A percentile compares a stretch with the other conserved stretches of the same genome.
Evolutionary conservation across 2,797 vertebrate species (phyloP).

Genomic region (Cheirogaleus major): DNA sequence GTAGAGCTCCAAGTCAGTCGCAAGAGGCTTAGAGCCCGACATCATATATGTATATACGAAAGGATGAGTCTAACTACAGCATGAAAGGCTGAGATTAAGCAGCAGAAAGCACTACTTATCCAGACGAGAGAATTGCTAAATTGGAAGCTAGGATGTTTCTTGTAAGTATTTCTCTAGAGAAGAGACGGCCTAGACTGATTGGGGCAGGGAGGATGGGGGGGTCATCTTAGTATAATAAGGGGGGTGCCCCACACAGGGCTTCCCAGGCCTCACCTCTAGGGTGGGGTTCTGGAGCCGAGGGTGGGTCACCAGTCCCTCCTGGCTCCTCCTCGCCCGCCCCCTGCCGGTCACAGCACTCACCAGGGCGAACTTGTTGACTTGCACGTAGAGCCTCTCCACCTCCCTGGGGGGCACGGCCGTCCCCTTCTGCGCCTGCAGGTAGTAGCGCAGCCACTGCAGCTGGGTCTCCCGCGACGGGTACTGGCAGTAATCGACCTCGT

Average conservation of each 20-base stretch:
- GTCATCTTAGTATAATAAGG: not conserved
- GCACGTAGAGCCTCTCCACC: slow-evolving; percentile 94
- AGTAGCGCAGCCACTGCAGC: slow-evolving; percentile 93
- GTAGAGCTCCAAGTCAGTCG: not conserved
- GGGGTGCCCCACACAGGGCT: not conserved
- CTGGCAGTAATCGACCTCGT: slow-evolving; percentile 92
- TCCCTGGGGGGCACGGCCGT: slow-evolving; percentile 88
- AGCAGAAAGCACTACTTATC: not conserved
- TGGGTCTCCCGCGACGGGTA: slow-evolving; percentile 93
- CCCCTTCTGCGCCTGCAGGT: slow-evolving; percentile 93
- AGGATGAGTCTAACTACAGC: not conserved
- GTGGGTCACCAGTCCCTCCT: fast-evolving
- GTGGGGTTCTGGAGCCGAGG: not conserved
- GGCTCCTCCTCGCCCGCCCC: not conserved
- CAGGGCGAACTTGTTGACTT: slow-evolving; percentile 98
- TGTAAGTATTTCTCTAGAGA: not conserved
- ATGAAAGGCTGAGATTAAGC: not conserved
- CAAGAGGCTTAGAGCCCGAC: not conserved
- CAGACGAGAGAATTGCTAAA: not conserved
- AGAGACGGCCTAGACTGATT: not conserved
- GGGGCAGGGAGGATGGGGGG: not conserved
- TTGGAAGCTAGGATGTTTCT: not conserved
- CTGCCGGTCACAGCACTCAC: slow-evolving; percentile 85
- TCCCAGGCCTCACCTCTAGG: not conserved
- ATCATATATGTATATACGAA: too few relatives aligned